These are phyloP conservation scores for Gymnorhina tibicen DNA, from an alignment of 2,113 vertebrate species.

Conservation along the genomic window DNA sequence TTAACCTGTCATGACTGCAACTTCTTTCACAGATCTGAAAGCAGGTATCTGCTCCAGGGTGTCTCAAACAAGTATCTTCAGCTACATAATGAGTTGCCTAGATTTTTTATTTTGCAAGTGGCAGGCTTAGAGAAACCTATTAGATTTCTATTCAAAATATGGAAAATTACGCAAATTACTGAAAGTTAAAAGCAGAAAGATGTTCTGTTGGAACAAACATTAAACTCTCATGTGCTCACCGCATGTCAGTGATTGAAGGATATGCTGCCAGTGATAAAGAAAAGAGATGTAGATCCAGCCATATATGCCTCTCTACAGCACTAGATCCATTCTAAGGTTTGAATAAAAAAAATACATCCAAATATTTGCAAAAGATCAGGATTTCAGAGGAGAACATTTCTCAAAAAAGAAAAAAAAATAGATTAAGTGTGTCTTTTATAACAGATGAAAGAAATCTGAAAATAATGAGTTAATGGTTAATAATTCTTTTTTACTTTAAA, in stretches of 20 bases:
- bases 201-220: background rate
- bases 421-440: background rate
- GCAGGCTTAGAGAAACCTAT: background rate
- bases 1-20: background rate
- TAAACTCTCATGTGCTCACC: background rate
- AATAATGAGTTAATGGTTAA: background rate
- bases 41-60: background rate
- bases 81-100: background rate
- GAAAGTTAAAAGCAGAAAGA: background rate
- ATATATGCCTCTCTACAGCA: background rate
- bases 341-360: background rate
- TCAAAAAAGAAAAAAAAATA: background rate
- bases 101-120: background rate
- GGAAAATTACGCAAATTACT: background rate
- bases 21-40: background rate
- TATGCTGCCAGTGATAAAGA: background rate
- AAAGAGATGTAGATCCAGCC: background rate
- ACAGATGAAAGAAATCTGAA: background rate
- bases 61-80: background rate
- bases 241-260: background rate
- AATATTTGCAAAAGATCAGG: background rate
- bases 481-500: background rate
- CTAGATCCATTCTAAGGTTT: background rate
- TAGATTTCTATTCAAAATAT: background rate
- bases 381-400: background rate